These are phyloP conservation scores for Parazoanthus atlanticus DNA, from an alignment of 92 coral and sea anemone species.

Conservation along the genomic window DNA sequence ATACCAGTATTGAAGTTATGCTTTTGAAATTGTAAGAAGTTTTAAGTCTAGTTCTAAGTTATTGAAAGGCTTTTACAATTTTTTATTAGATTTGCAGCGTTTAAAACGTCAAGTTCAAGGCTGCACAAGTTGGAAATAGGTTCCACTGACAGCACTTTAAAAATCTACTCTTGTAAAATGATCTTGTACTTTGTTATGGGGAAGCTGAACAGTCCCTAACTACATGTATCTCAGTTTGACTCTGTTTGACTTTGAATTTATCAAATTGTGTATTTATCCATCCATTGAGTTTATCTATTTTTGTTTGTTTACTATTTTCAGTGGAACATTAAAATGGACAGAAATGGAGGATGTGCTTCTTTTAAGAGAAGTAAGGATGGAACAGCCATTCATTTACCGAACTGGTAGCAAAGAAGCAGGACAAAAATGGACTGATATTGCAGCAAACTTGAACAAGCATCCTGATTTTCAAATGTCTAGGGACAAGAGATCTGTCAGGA, in stretches of 20 bases:
- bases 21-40: neutral
- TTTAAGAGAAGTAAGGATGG: constrained; percentile 44
- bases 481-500: too few relatives aligned
- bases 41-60: neutral
- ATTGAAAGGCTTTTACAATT: neutral
- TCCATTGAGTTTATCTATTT: neutral
- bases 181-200: neutral
- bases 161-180: too few relatives aligned
- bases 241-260: neutral
- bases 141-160: too few relatives aligned
- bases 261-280: neutral
- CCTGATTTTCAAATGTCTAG: constrained; percentile 49
- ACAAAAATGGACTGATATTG: constrained; percentile 52
- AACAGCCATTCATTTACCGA: constrained; percentile 51
- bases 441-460: constrained; percentile 37
- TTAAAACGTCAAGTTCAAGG: neutral
- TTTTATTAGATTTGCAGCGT: too few relatives aligned
- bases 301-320: neutral
- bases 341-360: constrained; percentile 43
- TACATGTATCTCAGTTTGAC: neutral
- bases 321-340: constrained; percentile 50
- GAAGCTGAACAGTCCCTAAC: neutral
- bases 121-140: too few relatives aligned
- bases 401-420: constrained; percentile 53
- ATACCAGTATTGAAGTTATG: neutral